Conservation (phyloP, 1,140 invertebrate genomes). For the Drosophila bifasciata region DNA sequence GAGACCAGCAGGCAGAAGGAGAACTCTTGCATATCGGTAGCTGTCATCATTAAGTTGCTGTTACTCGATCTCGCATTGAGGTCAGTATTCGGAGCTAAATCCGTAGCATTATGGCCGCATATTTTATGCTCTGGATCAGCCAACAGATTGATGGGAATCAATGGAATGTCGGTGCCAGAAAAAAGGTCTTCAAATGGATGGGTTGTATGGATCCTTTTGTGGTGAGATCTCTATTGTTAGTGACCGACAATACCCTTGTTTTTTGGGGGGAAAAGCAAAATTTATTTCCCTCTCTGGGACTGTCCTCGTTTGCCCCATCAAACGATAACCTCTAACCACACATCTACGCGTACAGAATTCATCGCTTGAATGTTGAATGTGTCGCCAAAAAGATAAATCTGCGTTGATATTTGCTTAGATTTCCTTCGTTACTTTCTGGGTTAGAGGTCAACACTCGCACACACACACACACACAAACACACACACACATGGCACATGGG, state of each 20-base stretch:
- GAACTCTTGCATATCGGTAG: slow-evolving; percentile 69
- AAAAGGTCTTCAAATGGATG: not conserved
- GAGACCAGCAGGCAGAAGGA: slow-evolving; percentile 33
- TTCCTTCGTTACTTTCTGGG: slow-evolving; percentile 58
- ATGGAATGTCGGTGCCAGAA: slow-evolving; percentile 30
- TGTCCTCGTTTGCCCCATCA: no score
- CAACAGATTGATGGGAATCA: slow-evolving; percentile 41
- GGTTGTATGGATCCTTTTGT: no score
- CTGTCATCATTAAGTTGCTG: slow-evolving; percentile 73
- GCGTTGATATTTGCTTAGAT: slow-evolving; percentile 62
- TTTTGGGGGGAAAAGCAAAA: no score
- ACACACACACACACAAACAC: slow-evolving; percentile 33
- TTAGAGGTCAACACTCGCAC: slow-evolving; percentile 64
- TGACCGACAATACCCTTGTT: no score
- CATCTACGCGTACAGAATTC: slow-evolving; percentile 40
- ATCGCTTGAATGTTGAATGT: slow-evolving; percentile 47
- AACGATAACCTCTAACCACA: no score
- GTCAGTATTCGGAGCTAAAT: slow-evolving; percentile 55
- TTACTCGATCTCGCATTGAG: slow-evolving; percentile 49
- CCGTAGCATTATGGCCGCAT: slow-evolving; percentile 1
- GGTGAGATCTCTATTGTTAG: no score
- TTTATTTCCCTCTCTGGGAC: no score
- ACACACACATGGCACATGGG: slow-evolving; percentile 16
- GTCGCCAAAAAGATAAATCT: slow-evolving; percentile 68
- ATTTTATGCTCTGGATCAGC: slow-evolving; percentile 41